Conservation (phyloP, 2,888 invertebrate genomes). For the Cataglyphis livida region DNA sequence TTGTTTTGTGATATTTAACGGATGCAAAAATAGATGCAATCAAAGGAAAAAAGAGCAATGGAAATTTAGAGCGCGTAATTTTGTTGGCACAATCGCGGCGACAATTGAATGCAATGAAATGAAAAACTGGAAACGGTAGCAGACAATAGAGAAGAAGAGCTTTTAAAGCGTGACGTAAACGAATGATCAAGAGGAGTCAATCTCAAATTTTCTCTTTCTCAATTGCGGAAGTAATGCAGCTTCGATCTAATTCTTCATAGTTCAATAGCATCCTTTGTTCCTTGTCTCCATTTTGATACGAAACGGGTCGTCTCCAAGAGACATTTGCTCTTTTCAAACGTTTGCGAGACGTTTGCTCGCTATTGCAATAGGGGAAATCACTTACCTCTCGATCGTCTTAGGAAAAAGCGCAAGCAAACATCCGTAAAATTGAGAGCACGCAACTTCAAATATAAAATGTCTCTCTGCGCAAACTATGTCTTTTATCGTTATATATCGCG, state of each 20-base stretch:
- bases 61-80: background rate
- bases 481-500: slow-evolving; percentile 6
- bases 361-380: background rate
- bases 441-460: slow-evolving; percentile 1
- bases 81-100: slow-evolving; percentile 7
- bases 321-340: background rate
- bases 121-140: background rate
- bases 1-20: background rate
- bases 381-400: background rate
- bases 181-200: background rate
- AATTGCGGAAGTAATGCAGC: background rate
- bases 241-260: background rate
- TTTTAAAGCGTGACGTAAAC: slow-evolving; percentile 25
- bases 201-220: slow-evolving; percentile 7
- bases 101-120: background rate
- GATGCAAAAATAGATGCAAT: background rate
- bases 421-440: slow-evolving; percentile 1
- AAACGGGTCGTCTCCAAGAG: background rate
- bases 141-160: background rate
- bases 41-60: background rate
- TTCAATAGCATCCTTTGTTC: background rate
- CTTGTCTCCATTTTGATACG: background rate
- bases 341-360: background rate
- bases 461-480: background rate
- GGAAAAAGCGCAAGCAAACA: slow-evolving; percentile 6